Evolutionary conservation across 2,113 vertebrate species (phyloP).

Genomic region (Centropristis striata): DNA sequence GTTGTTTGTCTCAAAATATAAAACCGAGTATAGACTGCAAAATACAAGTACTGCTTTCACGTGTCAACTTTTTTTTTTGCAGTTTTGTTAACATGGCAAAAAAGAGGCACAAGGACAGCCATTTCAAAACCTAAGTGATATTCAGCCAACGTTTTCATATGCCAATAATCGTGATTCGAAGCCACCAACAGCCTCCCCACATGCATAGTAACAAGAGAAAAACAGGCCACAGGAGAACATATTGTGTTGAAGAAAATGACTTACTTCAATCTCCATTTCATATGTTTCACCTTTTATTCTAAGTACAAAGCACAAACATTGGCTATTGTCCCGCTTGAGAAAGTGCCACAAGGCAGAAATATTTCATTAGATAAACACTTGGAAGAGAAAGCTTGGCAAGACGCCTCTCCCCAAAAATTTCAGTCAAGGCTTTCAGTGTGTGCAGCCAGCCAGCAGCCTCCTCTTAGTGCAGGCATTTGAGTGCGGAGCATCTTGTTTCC

Average conservation of each 20-base stretch:
- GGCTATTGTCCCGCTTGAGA: slow-evolving; percentile 69
- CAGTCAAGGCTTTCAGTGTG: slow-evolving; percentile 58
- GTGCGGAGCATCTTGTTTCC: slow-evolving; percentile 61
- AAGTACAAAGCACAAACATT: slow-evolving; percentile 74
- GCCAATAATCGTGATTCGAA: slow-evolving; percentile 26
- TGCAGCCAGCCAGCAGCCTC: slow-evolving; percentile 63
- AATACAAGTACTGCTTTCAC: not conserved
- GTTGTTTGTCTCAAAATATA: slow-evolving; percentile 22
- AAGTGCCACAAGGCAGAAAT: slow-evolving; percentile 74
- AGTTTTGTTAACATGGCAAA: slow-evolving; percentile 6
- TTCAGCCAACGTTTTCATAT: slow-evolving; percentile 14
- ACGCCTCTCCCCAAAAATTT: slow-evolving; percentile 60
- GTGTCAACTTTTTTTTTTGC: slow-evolving; percentile 2
- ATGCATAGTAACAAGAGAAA: slow-evolving; percentile 16
- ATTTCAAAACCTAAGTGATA: not conserved
- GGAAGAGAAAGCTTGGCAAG: slow-evolving; percentile 72
- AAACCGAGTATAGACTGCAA: slow-evolving; percentile 6
- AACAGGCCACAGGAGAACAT: slow-evolving; percentile 58
- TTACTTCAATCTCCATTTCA: slow-evolving; percentile 66
- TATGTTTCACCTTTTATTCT: slow-evolving; percentile 74
- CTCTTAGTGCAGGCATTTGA: slow-evolving; percentile 61
- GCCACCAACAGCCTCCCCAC: slow-evolving; percentile 15
- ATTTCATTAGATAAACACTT: slow-evolving; percentile 84
- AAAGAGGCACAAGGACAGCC: slow-evolving; percentile 8
- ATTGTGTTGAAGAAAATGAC: slow-evolving; percentile 52